Evolutionary conservation across 2,888 invertebrate species (phyloP), one percentile per base, ranked within the genome.

Genomic region (Protodeltote pygarga): DNA sequence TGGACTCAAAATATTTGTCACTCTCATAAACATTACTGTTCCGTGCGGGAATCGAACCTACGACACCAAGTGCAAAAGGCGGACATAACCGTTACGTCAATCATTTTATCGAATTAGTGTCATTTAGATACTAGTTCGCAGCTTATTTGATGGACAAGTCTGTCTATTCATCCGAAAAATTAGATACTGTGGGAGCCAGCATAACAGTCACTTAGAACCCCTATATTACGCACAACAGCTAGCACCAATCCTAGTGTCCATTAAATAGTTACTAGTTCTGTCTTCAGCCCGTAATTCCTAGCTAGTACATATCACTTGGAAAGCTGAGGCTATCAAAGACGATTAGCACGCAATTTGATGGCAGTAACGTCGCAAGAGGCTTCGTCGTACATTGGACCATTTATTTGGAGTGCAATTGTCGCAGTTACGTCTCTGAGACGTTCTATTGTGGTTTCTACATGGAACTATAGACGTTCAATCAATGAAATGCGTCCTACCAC

Each of bases 271-370:
- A 37, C 27, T 34, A 39, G 24, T 2, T 13, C 46, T 31, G 50
- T 51, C 47, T 35, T 55, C 34, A 55, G 29, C 8, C 29, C 13
- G 17, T 41, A 46, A 42, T 47, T 16, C 38, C 15, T 38, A 25
- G 14, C 11, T 17, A 21, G 33, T 14, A 42, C 19, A 35, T 28
- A 51, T 39, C 39, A 17, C 53, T 32, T n/a, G n/a, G 25, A 6
- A 21, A 23, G 19, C 41, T 39, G 28, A 38, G 31, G 24, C 59
- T 45, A 63, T 64, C 51, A 49, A 25, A 51, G 39, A 23, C 41
- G 27, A 65, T 62, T 55, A 42, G 25, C 24, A 55, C 15, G 50
- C 55, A 42, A 45, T 66, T 55, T 33, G 39, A 40, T 55, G 45
- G 55, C 35, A 28, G 21, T 31, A 42, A 37, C 37, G 24, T 31